phyloP scores from a whole-genome alignment of 2,113 vertebrate species.

The Pedionomus torquatus region DNA sequence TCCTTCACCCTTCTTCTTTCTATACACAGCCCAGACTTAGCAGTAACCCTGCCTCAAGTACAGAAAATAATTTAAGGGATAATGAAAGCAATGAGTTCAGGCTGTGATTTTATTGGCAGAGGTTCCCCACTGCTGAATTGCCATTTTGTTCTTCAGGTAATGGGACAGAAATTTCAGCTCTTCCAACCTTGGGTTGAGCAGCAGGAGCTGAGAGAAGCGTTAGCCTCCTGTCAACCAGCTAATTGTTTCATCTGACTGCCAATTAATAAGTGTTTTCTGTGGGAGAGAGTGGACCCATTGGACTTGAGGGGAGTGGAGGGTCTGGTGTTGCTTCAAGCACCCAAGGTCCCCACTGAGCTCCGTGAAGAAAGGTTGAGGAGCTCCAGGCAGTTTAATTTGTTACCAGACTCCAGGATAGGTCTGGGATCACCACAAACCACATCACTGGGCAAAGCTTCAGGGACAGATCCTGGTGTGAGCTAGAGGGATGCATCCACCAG shows the following conservation, averaged over 20 bases:
- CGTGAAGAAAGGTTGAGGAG: fast-evolving
- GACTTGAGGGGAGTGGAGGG: background rate
- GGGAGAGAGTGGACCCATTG: background rate
- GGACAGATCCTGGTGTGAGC: background rate
- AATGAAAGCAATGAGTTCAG: conserved; percentile 17
- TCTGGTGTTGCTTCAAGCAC: background rate
- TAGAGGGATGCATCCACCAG: background rate
- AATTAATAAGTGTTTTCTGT: background rate
- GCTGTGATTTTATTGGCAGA: conserved; percentile 62
- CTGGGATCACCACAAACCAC: background rate
- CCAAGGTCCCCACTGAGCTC: background rate
- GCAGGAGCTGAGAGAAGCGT: background rate
- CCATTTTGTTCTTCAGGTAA: conserved; percentile 35
- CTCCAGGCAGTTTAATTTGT: fast-evolving
- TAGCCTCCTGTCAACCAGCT: conserved; percentile 39
- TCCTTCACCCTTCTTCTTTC: background rate
- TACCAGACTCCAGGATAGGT: background rate
- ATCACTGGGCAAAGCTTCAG: background rate
- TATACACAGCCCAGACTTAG: background rate
- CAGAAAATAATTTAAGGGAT: conserved; percentile 32
- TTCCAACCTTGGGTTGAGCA: background rate
- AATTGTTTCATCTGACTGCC: conserved; percentile 44
- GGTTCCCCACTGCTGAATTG: conserved; percentile 51
- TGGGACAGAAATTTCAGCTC: background rate
- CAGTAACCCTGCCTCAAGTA: conserved; percentile 30